A percentile compares a stretch with the other conserved stretches of the same genome.
Conservation (phyloP, 2,113 vertebrate genomes). For the Amazona guildingii region DNA sequence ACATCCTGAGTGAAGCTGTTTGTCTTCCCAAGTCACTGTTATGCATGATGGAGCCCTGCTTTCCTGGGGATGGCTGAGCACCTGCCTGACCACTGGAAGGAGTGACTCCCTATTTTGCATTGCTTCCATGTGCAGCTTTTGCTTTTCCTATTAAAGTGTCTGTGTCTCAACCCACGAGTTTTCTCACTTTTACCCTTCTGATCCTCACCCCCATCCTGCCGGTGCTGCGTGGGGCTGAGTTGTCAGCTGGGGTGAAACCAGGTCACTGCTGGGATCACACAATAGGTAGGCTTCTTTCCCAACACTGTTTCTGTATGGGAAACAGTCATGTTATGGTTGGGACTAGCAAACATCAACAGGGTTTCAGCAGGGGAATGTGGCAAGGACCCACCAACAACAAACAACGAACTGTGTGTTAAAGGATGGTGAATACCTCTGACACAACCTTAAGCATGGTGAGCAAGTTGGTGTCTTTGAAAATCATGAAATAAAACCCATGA, state of each 20-base stretch:
- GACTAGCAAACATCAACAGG: neutral
- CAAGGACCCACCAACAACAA: neutral
- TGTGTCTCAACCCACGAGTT: neutral
- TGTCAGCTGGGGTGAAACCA: neutral
- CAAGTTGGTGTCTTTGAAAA: neutral
- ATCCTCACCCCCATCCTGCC: neutral
- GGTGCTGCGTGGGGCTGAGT: neutral
- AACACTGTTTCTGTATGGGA: neutral
- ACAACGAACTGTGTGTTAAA: neutral
- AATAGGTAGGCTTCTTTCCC: neutral
- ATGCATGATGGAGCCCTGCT: neutral
- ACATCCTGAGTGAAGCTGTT: neutral
- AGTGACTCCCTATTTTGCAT: neutral
- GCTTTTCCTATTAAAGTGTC: neutral
- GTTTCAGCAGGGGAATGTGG: neutral
- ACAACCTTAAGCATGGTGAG: fast-evolving
- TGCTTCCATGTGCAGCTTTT: neutral
- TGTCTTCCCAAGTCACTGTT: neutral
- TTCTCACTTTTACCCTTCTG: neutral
- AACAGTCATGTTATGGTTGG: neutral
- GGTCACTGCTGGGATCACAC: neutral
- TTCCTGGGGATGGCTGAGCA: neutral
- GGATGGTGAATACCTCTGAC: neutral
- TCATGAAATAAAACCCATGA: neutral
- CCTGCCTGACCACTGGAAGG: neutral